Percentiles rank a stretch among this genome's conserved stretches.
Evolutionary conservation across 2,797 vertebrate species (phyloP).

Genomic region (Takifugu ocellatus): DNA sequence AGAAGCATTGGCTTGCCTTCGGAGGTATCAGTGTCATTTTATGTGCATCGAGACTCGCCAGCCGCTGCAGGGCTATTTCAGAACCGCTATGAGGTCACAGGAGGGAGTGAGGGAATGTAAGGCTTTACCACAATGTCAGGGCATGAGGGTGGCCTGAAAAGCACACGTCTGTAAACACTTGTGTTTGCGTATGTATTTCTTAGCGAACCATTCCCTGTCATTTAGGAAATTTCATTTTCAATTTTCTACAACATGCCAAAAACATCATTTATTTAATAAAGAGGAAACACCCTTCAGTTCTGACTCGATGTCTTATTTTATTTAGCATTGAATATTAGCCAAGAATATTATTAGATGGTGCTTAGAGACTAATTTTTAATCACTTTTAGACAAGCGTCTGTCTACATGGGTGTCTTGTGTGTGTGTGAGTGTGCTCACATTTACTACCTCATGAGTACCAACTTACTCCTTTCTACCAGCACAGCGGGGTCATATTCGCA

Average conservation of each 20-base stretch:
- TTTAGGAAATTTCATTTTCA: conserved; percentile 20
- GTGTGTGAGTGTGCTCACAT: neutral
- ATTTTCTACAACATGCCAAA: conserved; percentile 22
- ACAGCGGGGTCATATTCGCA: no score
- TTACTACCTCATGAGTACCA: conserved; percentile 6
- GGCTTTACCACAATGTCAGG: conserved; percentile 13
- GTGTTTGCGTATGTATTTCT: conserved; percentile 10
- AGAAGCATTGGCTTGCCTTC: conserved; percentile 49
- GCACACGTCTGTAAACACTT: conserved; percentile 6
- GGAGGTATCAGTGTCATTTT: conserved; percentile 61
- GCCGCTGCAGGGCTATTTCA: conserved; percentile 52
- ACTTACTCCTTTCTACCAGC: no score
- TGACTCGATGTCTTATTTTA: neutral
- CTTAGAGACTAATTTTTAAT: neutral
- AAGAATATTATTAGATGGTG: no score
- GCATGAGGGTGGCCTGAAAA: conserved; percentile 8
- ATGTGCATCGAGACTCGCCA: conserved; percentile 52
- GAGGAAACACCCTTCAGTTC: conserved; percentile 30
- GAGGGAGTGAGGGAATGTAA: conserved; percentile 40
- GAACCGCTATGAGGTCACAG: conserved; percentile 46
- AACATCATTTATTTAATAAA: neutral
- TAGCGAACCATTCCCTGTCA: conserved; percentile 25
- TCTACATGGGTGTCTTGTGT: neutral
- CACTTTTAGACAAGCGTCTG: neutral
- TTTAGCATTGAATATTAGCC: no score